Evolutionary conservation across 2,888 invertebrate species (phyloP).

Genomic region (Sarcophaga subvicina): DNA sequence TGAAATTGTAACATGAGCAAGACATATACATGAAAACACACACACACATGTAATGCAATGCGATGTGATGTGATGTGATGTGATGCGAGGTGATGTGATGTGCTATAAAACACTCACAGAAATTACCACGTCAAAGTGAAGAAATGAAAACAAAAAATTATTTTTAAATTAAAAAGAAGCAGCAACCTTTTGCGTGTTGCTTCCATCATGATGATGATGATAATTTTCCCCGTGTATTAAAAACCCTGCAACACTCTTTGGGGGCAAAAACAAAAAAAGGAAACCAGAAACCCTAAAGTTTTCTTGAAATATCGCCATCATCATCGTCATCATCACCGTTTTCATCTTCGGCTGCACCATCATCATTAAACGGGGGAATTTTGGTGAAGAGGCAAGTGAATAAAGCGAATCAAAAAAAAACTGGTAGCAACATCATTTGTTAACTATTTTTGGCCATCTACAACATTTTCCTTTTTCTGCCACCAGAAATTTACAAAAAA

Average conservation of each 20-base stretch:
- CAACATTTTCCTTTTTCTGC: conserved; percentile 26
- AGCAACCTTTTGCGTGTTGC: no score
- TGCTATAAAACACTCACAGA: background rate
- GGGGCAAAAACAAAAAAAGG: no score
- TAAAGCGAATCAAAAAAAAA: conserved; percentile 54
- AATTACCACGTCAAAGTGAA: background rate
- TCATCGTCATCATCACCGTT: background rate
- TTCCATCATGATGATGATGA: no score
- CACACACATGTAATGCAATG: background rate
- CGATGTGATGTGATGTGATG: no score
- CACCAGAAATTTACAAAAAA: background rate
- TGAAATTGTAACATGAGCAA: conserved; percentile 23
- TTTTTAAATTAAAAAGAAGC: no score
- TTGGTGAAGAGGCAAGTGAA: conserved; percentile 37
- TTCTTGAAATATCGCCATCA: background rate
- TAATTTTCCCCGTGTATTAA: conserved; percentile 15
- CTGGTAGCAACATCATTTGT: conserved; percentile 62
- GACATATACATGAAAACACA: background rate
- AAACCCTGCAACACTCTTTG: no score
- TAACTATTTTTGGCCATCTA: conserved; percentile 52
- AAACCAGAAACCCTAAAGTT: background rate
- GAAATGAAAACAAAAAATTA: no score
- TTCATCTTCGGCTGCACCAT: conserved; percentile 12
- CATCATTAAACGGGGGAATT: background rate
- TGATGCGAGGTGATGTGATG: background rate